Evolutionary conservation across 1,140 invertebrate species (phyloP).

Genomic region (Lineus longissimus): DNA sequence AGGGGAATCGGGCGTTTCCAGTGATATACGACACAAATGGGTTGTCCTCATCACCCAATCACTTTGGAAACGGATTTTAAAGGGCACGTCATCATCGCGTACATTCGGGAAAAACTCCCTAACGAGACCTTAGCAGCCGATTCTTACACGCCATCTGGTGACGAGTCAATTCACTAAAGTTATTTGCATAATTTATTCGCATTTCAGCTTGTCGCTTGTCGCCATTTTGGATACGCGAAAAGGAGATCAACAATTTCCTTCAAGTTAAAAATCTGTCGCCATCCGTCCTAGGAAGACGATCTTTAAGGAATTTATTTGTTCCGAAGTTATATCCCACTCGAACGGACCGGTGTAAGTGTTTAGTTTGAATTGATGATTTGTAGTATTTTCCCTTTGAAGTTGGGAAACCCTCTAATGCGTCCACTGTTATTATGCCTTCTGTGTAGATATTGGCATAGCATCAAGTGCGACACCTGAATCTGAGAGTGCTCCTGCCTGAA

Average conservation of each 20-base stretch:
- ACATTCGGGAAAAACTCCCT: too few relatives aligned
- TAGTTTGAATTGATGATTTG: slow-evolving; percentile 10
- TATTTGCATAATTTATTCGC: slow-evolving; percentile 26
- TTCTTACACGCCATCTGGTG: too few relatives aligned
- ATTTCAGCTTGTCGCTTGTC: slow-evolving; percentile 37
- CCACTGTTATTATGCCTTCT: slow-evolving; percentile 1
- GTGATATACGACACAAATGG: too few relatives aligned
- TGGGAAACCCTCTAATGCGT: slow-evolving; percentile 1
- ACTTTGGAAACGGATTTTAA: too few relatives aligned
- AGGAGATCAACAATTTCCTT: slow-evolving; percentile 26
- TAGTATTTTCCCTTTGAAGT: not conserved
- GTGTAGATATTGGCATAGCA: slow-evolving; percentile 7
- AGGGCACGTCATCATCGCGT: too few relatives aligned
- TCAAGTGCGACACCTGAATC: slow-evolving; percentile 17
- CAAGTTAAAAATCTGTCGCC: slow-evolving; percentile 42
- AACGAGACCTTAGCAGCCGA: too few relatives aligned
- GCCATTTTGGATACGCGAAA: slow-evolving; percentile 48
- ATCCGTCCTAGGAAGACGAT: slow-evolving; percentile 36
- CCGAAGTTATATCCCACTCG: slow-evolving; percentile 45
- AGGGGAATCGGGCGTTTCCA: too few relatives aligned
- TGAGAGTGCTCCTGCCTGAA: slow-evolving; percentile 7
- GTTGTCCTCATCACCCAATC: too few relatives aligned
- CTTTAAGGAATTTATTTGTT: slow-evolving; percentile 32
- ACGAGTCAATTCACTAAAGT: not conserved
- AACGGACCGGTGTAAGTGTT: slow-evolving; percentile 53